Base-by-base conservation (phyloP, 2,888 invertebrate species). In the Zaprionus bogoriensis region DNA sequence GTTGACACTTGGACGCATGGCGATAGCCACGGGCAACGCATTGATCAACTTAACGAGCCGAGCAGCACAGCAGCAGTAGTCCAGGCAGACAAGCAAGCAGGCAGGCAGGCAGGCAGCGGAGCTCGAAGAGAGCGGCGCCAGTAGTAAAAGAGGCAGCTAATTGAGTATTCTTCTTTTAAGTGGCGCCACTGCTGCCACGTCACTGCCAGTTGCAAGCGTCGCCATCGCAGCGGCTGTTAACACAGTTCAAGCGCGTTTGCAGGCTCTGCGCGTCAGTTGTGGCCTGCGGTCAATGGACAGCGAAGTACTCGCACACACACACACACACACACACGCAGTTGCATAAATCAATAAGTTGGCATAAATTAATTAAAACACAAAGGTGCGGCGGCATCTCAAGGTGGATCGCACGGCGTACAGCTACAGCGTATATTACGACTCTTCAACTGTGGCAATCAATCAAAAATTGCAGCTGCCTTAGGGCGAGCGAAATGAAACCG, bases 101-200 rank as follows among this genome's bases (percentile, higher is more conserved):
- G 25, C 10, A 36, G 46, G 41, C 32, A 38, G 48, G 44, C 38
- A 5, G n/a, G 12, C 60, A 20, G 28, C 3, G 19, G 22, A 12
- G n/a, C n/a, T n/a, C 41, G 7, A 30, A 25, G 47, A 51, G 62
- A 54, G 58, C 60, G 59, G 51, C n/a, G n/a, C n/a, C 51, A 57
- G 19, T 17, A 20, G 19, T 19, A 39, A 32, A 32, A 32, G 32
- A 36, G 32, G 64, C 55, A 70, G 74, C 64, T 77, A 72, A 81
- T 81, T 81, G 80, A 81, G 80, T 80, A 83, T 83, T 77, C 80
- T 73, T 67, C 77, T 63, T 59, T 83, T 77, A 83, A 83, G 83
- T 70, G 80, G 77, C 62, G 46, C 63, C 62, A 42, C 69, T 51
- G 45, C 69, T 51, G 58, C 52, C 58, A 57, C 53, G 41, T 64